Conservation (phyloP, 2,888 invertebrate genomes). For the Pecten maximus region DNA sequence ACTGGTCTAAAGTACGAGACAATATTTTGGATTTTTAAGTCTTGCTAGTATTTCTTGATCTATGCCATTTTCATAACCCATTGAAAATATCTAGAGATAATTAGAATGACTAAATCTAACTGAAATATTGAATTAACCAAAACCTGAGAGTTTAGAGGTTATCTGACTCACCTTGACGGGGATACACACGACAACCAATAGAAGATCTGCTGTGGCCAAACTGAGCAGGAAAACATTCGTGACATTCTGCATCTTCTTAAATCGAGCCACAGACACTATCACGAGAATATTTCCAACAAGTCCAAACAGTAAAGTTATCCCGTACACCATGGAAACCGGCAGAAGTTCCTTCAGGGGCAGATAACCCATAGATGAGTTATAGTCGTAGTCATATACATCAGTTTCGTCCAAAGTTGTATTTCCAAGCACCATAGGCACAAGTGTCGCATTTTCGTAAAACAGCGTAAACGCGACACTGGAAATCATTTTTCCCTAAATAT, state of each 20-base stretch:
- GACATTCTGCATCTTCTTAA: conserved; percentile 85
- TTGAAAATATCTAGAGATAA: too few species aligned
- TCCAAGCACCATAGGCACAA: background rate
- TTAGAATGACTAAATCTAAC: too few species aligned
- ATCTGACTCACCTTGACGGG: conserved; percentile 87
- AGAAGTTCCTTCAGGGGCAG: conserved; percentile 85
- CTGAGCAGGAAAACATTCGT: conserved; percentile 89
- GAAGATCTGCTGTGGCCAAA: conserved; percentile 88
- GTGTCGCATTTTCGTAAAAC: background rate
- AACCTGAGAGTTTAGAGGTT: background rate
- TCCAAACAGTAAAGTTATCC: conserved; percentile 86
- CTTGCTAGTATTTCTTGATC: too few species aligned
- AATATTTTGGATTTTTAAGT: too few species aligned
- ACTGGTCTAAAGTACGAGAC: too few species aligned
- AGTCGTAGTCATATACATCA: conserved; percentile 83
- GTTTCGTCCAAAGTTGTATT: background rate
- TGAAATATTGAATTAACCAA: too few species aligned
- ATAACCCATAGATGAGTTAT: conserved; percentile 81
- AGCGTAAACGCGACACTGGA: background rate
- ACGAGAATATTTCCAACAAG: conserved; percentile 86
- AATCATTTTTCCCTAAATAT: background rate
- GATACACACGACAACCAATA: conserved; percentile 88
- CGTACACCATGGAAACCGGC: conserved; percentile 86
- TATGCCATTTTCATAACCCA: too few species aligned
- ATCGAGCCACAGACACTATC: conserved; percentile 85